These are phyloP conservation scores for Hesperia comma DNA, from an alignment of 2,888 invertebrate genomes.

Conservation along the genomic window DNA sequence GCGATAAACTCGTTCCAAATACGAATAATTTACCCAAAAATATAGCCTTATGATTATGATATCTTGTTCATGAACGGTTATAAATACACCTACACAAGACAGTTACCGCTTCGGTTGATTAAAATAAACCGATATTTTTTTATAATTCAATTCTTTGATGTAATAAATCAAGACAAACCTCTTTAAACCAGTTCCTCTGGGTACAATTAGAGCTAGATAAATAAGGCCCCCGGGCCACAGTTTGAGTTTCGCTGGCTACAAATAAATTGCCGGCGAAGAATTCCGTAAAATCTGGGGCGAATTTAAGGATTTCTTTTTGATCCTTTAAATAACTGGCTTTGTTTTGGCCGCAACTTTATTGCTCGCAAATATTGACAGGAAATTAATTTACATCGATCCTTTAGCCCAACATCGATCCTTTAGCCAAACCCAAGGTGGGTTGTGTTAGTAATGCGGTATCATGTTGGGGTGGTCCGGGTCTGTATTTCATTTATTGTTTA, in stretches of 20 bases:
- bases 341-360: conserved; percentile 2
- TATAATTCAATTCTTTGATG: neutral
- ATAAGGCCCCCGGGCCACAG: neutral
- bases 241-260: conserved; percentile 1
- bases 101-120: neutral
- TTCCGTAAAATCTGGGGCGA: conserved; percentile 10
- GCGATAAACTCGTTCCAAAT: too few relatives aligned
- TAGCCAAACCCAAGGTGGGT: too few relatives aligned
- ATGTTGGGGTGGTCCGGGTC: too few relatives aligned
- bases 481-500: too few relatives aligned
- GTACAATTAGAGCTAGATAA: conserved; percentile 3
- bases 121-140: neutral
- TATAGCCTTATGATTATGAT: too few relatives aligned
- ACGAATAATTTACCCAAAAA: too few relatives aligned
- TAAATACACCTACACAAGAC: too few relatives aligned
- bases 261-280: neutral
- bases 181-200: neutral
- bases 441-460: too few relatives aligned
- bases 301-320: conserved; percentile 12
- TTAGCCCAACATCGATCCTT: too few relatives aligned
- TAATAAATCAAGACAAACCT: conserved; percentile 7
- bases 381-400: too few relatives aligned
- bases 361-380: neutral
- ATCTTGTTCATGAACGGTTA: too few relatives aligned
- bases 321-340: conserved; percentile 13